These are phyloP conservation scores for Aphis gossypii DNA, from an alignment of 1,140 invertebrate genomes.

Conservation along the genomic window DNA sequence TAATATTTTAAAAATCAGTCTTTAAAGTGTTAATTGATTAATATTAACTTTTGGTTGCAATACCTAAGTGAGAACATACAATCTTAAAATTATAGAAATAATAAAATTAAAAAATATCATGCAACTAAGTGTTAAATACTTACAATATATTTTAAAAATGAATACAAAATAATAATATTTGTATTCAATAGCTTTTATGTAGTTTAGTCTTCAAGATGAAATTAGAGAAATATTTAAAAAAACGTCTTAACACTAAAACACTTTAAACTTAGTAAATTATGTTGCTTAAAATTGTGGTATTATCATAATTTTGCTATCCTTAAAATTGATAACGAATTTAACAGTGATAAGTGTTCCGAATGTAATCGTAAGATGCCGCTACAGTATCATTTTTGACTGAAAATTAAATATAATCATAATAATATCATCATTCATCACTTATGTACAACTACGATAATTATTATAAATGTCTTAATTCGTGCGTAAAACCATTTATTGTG, in stretches of 20 bases:
- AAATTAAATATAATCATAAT: neutral
- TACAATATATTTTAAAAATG: neutral
- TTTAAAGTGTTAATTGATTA: neutral
- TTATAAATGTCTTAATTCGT: too few relatives aligned
- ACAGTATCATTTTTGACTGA: neutral
- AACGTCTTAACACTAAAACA: neutral
- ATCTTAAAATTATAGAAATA: neutral
- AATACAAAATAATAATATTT: neutral
- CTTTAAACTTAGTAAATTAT: neutral
- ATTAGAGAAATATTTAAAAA: neutral
- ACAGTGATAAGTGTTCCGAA: neutral
- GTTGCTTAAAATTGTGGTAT: neutral
- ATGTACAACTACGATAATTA: too few relatives aligned
- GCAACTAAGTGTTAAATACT: neutral
- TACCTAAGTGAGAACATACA: neutral
- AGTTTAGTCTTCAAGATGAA: neutral
- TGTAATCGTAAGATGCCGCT: neutral
- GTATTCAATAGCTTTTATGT: neutral
- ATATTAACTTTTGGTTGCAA: neutral
- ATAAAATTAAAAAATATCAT: neutral
- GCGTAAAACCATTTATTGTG: too few relatives aligned
- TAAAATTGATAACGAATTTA: neutral
- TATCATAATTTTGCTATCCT: neutral
- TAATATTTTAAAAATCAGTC: constrained; percentile 2
- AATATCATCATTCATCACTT: too few relatives aligned